Conservation (phyloP, 2,797 vertebrate genomes). For the Silurus lanzhouensis region DNA sequence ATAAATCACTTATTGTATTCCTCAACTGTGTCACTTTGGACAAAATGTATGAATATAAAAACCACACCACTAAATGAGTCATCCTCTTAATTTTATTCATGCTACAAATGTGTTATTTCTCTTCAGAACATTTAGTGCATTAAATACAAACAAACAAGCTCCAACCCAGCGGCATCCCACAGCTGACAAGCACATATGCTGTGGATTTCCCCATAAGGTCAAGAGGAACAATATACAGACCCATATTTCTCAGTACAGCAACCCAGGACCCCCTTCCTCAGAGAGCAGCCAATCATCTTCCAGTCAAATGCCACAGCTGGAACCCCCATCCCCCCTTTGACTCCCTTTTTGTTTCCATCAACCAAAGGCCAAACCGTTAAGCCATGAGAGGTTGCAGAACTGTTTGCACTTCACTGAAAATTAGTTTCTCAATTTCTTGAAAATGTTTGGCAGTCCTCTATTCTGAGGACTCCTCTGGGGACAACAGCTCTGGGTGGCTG, state of each 20-base stretch:
- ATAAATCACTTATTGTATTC: too few relatives aligned
- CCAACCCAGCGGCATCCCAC: background rate
- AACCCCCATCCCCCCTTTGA: constrained; percentile 15
- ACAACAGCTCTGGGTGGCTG: constrained; percentile 30
- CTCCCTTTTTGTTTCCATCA: constrained; percentile 29
- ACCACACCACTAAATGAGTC: background rate
- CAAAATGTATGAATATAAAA: too few relatives aligned
- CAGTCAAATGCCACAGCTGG: constrained; percentile 6
- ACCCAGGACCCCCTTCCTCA: constrained; percentile 28
- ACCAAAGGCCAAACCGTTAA: constrained; percentile 32
- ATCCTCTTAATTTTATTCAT: background rate
- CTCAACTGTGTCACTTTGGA: too few relatives aligned
- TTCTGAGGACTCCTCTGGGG: constrained; percentile 27
- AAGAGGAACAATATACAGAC: constrained; percentile 38
- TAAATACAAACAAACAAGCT: background rate
- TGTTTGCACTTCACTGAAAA: constrained; percentile 36
- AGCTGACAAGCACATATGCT: constrained; percentile 6
- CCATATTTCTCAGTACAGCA: constrained; percentile 29
- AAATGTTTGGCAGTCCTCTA: constrained; percentile 39
- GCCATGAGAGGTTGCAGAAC: constrained; percentile 45
- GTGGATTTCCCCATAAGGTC: constrained; percentile 37
- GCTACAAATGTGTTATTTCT: background rate
- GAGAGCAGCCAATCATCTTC: constrained; percentile 46
- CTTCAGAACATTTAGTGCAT: background rate
- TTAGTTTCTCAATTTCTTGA: constrained; percentile 38